phyloP scores from a whole-genome alignment of 2,113 vertebrate species.

The Sylvia atricapilla region DNA sequence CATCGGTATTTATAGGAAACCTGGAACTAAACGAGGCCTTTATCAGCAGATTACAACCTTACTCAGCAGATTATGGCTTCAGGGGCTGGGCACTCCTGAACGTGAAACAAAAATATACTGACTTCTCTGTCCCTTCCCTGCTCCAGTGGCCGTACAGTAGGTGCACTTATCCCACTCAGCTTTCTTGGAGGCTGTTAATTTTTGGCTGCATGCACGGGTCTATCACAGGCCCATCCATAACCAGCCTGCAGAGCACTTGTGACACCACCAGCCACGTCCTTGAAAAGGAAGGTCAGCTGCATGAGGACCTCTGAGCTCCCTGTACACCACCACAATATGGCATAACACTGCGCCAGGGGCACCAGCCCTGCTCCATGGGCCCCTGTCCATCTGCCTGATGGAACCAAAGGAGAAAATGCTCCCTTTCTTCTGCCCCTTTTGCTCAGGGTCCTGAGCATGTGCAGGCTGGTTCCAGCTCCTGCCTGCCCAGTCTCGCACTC shows the following conservation, averaged over 20 bases:
- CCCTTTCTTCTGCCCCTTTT: background rate
- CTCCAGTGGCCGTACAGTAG: background rate
- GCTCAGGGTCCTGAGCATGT: fast-evolving
- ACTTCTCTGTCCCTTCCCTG: background rate
- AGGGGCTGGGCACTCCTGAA: background rate
- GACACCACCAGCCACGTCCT: fast-evolving
- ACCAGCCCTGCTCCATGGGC: fast-evolving
- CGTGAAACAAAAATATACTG: background rate
- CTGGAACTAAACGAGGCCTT: background rate
- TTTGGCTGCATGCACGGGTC: background rate
- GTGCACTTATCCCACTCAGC: background rate
- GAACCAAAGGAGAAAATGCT: background rate
- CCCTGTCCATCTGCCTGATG: fast-evolving
- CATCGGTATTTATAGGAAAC: background rate
- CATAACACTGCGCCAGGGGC: fast-evolving
- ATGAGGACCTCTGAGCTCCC: background rate
- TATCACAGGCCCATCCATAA: background rate
- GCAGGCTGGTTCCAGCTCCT: background rate
- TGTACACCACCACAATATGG: fast-evolving
- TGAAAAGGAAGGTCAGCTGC: background rate
- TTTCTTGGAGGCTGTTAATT: constrained; percentile 7
- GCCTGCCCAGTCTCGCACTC: background rate
- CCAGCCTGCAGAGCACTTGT: background rate
- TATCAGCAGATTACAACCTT: background rate
- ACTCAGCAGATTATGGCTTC: background rate